phyloP scores from a whole-genome alignment of 2,113 vertebrate species.

The Alexandromys fortis region DNA sequence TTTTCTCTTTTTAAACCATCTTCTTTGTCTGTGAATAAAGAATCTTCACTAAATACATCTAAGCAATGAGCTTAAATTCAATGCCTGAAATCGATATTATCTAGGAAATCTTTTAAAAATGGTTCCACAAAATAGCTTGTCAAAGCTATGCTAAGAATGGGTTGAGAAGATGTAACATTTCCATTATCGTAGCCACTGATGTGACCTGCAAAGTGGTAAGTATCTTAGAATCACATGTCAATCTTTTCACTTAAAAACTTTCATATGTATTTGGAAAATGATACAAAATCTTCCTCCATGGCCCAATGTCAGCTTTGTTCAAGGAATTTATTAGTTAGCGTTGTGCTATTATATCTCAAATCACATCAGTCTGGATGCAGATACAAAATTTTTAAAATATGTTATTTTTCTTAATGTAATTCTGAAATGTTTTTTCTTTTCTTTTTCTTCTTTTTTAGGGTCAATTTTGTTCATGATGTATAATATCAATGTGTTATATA shows the following conservation, averaged over 20 bases:
- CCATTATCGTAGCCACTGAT: background rate
- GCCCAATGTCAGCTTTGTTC: background rate
- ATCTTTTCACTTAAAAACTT: background rate
- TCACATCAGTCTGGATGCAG: background rate
- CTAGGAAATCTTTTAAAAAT: background rate
- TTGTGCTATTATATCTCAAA: background rate
- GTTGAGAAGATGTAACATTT: background rate
- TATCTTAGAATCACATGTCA: background rate
- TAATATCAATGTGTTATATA: background rate
- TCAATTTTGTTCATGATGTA: background rate
- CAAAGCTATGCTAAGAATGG: background rate
- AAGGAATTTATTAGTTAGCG: background rate
- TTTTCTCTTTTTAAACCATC: background rate
- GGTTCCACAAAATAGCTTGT: background rate
- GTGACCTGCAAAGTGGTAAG: background rate
- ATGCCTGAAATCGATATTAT: background rate
- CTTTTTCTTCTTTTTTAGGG: too few relatives aligned
- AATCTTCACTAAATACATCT: background rate
- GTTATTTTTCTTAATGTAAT: background rate
- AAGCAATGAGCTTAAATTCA: background rate
- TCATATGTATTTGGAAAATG: background rate
- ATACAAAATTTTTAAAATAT: background rate
- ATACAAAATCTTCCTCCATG: background rate
- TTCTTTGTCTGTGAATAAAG: slow-evolving; percentile 11
- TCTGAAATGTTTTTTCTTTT: background rate